Conservation (phyloP, 2,113 vertebrate genomes). For the Cryptotis parvus region DNA sequence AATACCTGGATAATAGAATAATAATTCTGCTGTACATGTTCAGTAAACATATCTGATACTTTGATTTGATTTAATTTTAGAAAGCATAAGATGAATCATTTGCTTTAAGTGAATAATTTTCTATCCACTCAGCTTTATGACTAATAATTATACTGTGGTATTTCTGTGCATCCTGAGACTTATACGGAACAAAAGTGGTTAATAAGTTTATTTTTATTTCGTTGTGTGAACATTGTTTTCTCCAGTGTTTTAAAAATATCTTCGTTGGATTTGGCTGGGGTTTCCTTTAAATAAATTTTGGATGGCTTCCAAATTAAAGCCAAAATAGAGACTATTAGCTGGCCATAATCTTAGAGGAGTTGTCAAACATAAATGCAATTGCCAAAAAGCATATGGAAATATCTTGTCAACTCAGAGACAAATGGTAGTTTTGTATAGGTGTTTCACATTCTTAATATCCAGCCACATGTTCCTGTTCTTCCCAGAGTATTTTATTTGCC, state of each 20-base stretch:
- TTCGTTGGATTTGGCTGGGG: slow-evolving; percentile 37
- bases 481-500: slow-evolving; percentile 33
- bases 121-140: neutral
- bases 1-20: neutral
- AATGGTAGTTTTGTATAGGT: slow-evolving; percentile 57
- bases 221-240: neutral
- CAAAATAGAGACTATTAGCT: slow-evolving; percentile 49
- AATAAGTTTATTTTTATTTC: neutral
- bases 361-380: slow-evolving; percentile 62
- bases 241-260: slow-evolving; percentile 45
- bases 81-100: slow-evolving; percentile 20
- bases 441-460: slow-evolving; percentile 38
- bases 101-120: slow-evolving; percentile 19
- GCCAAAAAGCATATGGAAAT: slow-evolving; percentile 59
- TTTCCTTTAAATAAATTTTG: slow-evolving; percentile 65
- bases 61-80: slow-evolving; percentile 48
- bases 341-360: slow-evolving; percentile 60
- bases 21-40: slow-evolving; percentile 35
- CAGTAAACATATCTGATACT: neutral
- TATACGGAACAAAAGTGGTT: neutral
- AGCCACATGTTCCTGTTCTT: slow-evolving; percentile 50
- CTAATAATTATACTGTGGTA: slow-evolving; percentile 15
- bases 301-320: slow-evolving; percentile 65
- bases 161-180: neutral
- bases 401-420: slow-evolving; percentile 61